Conservation (phyloP, 2,113 vertebrate genomes). For the Rhizomys pruinosus region DNA sequence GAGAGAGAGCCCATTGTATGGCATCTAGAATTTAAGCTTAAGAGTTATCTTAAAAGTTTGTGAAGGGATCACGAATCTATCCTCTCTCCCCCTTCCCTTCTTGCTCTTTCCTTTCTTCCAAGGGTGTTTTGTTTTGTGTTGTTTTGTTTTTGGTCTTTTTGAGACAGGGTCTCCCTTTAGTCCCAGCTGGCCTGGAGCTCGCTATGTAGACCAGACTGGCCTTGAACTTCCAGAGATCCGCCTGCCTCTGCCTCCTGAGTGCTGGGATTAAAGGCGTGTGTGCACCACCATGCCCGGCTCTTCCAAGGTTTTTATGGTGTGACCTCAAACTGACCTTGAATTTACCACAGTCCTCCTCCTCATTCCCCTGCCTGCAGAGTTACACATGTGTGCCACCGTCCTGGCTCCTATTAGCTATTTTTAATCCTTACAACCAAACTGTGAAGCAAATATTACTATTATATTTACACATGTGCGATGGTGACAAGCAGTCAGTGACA, state of each 20-base stretch:
- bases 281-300: too few relatives aligned
- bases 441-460: not conserved
- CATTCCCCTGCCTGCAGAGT: not conserved
- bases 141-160: too few relatives aligned
- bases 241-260: too few relatives aligned
- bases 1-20: too few relatives aligned
- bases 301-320: not conserved
- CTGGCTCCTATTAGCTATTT: not conserved
- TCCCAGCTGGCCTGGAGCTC: too few relatives aligned
- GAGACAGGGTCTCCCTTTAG: too few relatives aligned
- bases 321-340: not conserved
- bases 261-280: too few relatives aligned
- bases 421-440: not conserved
- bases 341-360: not conserved
- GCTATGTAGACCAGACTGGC: too few relatives aligned
- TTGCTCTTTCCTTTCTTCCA: not conserved
- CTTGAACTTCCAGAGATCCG: too few relatives aligned
- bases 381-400: not conserved
- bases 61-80: not conserved
- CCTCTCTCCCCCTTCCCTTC: not conserved
- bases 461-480: not conserved
- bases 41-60: not conserved
- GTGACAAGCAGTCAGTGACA: not conserved
- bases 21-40: not conserved
- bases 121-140: too few relatives aligned